Evolutionary conservation across 2,888 invertebrate genomes (phyloP).

Genomic region (Cremastobaeus sp.): DNA sequence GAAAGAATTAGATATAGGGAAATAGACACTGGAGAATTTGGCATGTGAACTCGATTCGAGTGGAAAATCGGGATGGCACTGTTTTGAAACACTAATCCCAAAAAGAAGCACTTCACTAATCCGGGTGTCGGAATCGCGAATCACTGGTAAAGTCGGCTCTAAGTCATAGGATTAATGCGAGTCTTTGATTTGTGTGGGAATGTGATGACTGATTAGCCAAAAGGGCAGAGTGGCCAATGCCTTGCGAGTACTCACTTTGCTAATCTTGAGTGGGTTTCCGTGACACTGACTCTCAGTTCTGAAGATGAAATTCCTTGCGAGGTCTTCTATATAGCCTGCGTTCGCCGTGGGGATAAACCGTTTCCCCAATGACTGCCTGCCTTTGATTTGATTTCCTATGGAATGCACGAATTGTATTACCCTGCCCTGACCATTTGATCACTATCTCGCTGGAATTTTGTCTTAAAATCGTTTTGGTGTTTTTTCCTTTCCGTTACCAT

Average conservation of each 20-base stretch:
- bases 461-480: constrained; percentile 7
- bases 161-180: constrained; percentile 2
- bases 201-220: neutral
- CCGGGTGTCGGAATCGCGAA: constrained; percentile 6
- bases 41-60: no score
- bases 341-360: constrained; percentile 71
- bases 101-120: constrained; percentile 34
- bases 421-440: constrained; percentile 11
- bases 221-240: constrained; percentile 55
- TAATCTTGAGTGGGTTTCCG: constrained; percentile 71
- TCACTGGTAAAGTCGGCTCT: neutral
- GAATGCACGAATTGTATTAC: constrained; percentile 68
- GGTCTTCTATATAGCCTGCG: constrained; percentile 78
- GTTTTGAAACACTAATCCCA: constrained; percentile 24
- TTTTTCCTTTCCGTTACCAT: neutral
- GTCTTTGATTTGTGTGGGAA: neutral
- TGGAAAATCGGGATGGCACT: constrained; percentile 11
- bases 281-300: constrained; percentile 77
- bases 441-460: constrained; percentile 20
- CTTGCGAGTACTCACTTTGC: constrained; percentile 69
- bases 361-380: constrained; percentile 71
- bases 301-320: constrained; percentile 77
- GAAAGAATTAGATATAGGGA: no score
- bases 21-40: no score
- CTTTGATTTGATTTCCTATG: constrained; percentile 74